Percentiles rank a stretch among this genome's conserved stretches.
phyloP scores from a whole-genome alignment of 1,140 invertebrate genomes.

The Caenorhabditis tropicalis region DNA sequence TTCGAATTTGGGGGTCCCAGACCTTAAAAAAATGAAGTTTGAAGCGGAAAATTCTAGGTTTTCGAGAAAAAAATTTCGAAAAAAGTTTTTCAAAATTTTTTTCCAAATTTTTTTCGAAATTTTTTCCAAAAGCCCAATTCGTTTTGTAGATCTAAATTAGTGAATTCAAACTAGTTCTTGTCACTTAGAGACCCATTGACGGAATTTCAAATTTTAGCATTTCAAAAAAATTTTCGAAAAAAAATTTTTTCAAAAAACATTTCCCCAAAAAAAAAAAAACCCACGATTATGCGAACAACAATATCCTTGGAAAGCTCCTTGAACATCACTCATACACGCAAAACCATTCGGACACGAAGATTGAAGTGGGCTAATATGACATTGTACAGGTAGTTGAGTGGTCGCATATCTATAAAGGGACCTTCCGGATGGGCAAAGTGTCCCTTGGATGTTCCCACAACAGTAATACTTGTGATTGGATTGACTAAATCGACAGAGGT shows the following conservation, averaged over 20 bases:
- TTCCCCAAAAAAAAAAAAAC: neutral
- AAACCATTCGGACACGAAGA: slow-evolving; percentile 46
- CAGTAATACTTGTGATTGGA: slow-evolving; percentile 54
- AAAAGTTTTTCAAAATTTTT: no score
- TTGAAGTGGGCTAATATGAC: slow-evolving; percentile 33
- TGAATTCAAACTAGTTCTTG: no score
- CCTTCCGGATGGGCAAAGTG: slow-evolving; percentile 48
- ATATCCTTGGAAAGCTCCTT: slow-evolving; percentile 50
- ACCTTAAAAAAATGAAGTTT: no score
- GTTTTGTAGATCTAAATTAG: no score
- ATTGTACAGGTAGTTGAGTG: slow-evolving; percentile 48
- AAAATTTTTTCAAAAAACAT: no score
- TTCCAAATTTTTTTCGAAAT: no score
- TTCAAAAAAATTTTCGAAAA: no score
- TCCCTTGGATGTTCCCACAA: slow-evolving; percentile 53
- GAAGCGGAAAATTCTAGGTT: no score
- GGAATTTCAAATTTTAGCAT: no score
- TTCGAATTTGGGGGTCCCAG: neutral
- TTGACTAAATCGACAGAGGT: slow-evolving; percentile 52
- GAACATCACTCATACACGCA: slow-evolving; percentile 47
- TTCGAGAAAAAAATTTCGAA: no score
- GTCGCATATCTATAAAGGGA: slow-evolving; percentile 46
- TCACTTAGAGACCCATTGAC: no score
- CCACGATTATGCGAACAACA: slow-evolving; percentile 51
- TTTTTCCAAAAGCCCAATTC: no score